Evolutionary conservation across 37 sponge, comb jelly and placozoan species (phyloP).

Genomic region (Halisarca cf. caerulea): DNA sequence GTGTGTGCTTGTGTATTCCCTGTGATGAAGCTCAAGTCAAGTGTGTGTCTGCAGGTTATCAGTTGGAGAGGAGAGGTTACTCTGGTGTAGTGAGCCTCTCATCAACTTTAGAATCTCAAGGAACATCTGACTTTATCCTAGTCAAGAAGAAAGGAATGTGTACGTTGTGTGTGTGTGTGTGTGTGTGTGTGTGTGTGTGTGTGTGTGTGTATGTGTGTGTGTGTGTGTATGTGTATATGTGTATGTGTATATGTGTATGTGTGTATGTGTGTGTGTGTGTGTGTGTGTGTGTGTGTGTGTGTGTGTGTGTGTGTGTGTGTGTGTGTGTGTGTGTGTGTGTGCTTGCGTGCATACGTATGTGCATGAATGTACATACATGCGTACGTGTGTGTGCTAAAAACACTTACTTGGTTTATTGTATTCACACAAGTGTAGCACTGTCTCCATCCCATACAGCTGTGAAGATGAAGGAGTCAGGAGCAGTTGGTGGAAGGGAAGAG

Average conservation of each 20-base stretch:
- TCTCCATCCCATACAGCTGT: too few species aligned
- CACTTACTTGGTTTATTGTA: not conserved
- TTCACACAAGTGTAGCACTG: too few species aligned
- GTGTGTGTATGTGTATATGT: not conserved
- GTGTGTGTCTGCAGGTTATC: too few species aligned
- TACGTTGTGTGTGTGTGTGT: not conserved
- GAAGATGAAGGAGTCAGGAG: too few species aligned
- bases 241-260: not conserved
- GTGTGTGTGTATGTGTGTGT: constrained; percentile 4
- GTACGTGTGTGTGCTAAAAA: not conserved
- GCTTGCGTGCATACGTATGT: too few species aligned
- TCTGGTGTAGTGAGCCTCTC: constrained; percentile 61
- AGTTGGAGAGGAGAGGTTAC: constrained; percentile 58
- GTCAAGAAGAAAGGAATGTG: constrained; percentile 15
- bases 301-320: too few species aligned
- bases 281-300: not conserved
- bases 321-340: too few species aligned
- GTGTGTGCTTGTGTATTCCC: too few species aligned
- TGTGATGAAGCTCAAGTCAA: too few species aligned
- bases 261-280: constrained; percentile 1
- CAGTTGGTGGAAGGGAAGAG: too few species aligned
- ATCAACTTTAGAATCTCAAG: constrained; percentile 49
- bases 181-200: not conserved
- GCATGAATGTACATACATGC: not conserved
- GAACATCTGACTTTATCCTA: constrained; percentile 57